phyloP scores from a whole-genome alignment of 2,113 vertebrate species.

The Ifrita kowaldi region DNA sequence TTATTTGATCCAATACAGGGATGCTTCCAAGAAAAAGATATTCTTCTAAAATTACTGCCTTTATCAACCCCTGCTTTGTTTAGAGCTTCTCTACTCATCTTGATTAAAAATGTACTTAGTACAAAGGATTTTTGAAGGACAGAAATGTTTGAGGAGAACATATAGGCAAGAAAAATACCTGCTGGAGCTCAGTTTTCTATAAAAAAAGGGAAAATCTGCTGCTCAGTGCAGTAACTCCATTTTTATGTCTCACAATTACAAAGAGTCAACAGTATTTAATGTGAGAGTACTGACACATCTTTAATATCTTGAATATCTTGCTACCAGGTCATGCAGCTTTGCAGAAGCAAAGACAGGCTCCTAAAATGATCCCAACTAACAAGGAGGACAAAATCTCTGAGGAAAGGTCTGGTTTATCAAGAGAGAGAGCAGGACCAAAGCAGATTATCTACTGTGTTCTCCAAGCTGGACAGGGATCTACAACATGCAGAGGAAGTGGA shows the following conservation, averaged over 20 bases:
- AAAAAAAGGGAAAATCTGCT: background rate
- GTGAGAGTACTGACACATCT: background rate
- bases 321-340: background rate
- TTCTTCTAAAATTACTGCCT: background rate
- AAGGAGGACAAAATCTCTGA: background rate
- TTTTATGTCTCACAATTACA: background rate
- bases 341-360: background rate
- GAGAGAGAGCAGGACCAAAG: background rate
- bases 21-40: background rate
- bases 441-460: background rate
- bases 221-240: background rate
- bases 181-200: background rate
- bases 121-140: background rate
- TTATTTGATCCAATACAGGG: background rate
- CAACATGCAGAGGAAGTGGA: background rate
- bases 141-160: background rate
- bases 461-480: background rate
- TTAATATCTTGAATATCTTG: background rate
- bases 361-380: background rate
- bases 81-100: background rate
- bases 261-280: background rate
- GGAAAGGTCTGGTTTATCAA: background rate
- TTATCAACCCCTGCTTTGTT: background rate
- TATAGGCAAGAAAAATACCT: accelerated
- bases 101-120: background rate